Base-by-base conservation (phyloP, 2,797 vertebrate genomes). In the Muraenolepis orangiensis region DNA sequence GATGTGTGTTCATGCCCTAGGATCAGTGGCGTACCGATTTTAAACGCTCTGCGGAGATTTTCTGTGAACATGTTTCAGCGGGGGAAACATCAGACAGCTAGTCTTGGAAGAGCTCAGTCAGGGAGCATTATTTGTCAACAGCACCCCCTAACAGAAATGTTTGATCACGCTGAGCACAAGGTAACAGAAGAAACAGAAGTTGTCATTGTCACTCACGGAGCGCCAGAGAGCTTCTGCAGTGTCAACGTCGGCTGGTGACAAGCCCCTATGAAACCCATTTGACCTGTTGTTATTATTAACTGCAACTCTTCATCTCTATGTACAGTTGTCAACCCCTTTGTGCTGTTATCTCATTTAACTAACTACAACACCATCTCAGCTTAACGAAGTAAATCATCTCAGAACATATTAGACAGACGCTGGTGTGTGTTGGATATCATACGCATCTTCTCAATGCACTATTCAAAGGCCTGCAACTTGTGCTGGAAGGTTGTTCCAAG, bases 61-160 rank as follows among this genome's bases (percentile, higher is more conserved):
- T 76, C 71, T 64, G 40, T 78, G 66, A 72, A 73, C 76, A 76
- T 70, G 6, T 74, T 82, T 74, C 71, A 70, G 36, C 20, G 20
- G 76, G 66, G 77, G 32, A 61, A 72, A 76, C 75, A 77, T 73
- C 70, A 31, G 71, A 74, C 66, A 74, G 73, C 32, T 68, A 78
- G 73, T 81, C 68, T 81, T 66, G 23, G 26, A 13, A 83, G 76
- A 78, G 76, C 71, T 77, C 67, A 34, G 69, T 57, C 51, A n/a
- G 51, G 78, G 70, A 77, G 72, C 38, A 69, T 72, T 78, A 66
- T 72, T 76, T 81, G 51, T 68, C 78, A 79, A 84, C 61, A 74
- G 76, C 30, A 75, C 69, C 82, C 46, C 64, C 74, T 34, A 70
- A 76, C 76, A 46, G 16, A 74, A 70, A 46, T 34, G 0, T 81